These are phyloP conservation scores for Syndactyla subalaris DNA, from an alignment of 2,797 vertebrate species.

Conservation along the genomic window DNA sequence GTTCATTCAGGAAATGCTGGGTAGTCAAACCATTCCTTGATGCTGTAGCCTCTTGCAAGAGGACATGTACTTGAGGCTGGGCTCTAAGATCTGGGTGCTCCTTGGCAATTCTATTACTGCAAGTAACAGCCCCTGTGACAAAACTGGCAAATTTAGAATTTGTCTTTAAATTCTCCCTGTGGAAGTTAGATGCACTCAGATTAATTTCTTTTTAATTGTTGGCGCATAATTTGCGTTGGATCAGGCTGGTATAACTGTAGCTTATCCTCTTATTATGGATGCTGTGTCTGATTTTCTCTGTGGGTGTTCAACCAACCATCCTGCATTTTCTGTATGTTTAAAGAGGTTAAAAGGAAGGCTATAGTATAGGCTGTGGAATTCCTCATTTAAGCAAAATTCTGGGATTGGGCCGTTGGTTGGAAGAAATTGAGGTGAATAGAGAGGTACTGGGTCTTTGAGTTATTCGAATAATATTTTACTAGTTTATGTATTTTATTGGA, in stretches of 20 bases:
- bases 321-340: background rate
- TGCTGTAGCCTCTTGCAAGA: background rate
- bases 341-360: background rate
- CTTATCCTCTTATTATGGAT: background rate
- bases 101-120: slow-evolving; percentile 4
- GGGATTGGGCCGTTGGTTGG: background rate
- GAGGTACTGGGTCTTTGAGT: background rate
- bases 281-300: background rate
- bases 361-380: background rate
- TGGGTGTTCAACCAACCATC: background rate
- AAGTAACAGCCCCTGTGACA: background rate
- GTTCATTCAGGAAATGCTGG: background rate
- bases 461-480: slow-evolving; percentile 18
- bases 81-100: background rate
- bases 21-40: background rate
- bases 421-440: background rate
- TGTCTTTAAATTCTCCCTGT: background rate
- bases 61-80: background rate
- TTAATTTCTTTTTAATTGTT: background rate
- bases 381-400: background rate
- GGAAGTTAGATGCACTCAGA: background rate
- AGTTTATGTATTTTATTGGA: slow-evolving; percentile 30
- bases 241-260: background rate
- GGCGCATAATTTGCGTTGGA: background rate
- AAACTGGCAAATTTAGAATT: slow-evolving; percentile 14